Percentiles rank a stretch among this genome's conserved stretches.
Evolutionary conservation across 2,113 vertebrate species (phyloP).

Genomic region (Geothlypis trichas): DNA sequence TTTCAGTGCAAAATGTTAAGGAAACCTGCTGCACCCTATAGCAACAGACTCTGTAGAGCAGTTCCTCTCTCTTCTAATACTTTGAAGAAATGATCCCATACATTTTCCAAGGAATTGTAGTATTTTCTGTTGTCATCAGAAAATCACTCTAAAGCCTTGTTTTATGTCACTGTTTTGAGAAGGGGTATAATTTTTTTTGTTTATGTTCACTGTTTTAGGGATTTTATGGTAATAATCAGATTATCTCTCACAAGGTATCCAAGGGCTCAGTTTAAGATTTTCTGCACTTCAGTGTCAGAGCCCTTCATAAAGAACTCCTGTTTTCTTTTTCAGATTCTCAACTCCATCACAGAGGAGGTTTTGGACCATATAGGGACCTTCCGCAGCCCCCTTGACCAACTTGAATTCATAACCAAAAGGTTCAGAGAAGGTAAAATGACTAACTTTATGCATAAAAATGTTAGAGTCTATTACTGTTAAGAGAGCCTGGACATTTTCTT

Average conservation of each 20-base stretch:
- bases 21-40: neutral
- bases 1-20: neutral
- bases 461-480: neutral
- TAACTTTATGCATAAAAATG: neutral
- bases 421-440: slow-evolving; percentile 84
- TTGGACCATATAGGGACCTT: slow-evolving; percentile 86
- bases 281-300: neutral
- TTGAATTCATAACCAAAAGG: slow-evolving; percentile 84
- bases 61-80: neutral
- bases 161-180: neutral
- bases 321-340: slow-evolving; percentile 84
- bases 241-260: neutral
- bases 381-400: slow-evolving; percentile 86
- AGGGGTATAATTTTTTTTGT: neutral
- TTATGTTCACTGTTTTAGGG: neutral
- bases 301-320: neutral
- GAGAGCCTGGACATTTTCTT: neutral
- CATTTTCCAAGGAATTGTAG: neutral
- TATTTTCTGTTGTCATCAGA: too few relatives aligned
- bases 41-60: neutral
- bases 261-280: neutral
- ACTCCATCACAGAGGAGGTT: slow-evolving; percentile 86
- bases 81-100: neutral
- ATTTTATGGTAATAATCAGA: neutral
- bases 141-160: neutral